Evolutionary conservation across 1,140 invertebrate species (phyloP), one percentile per base, ranked within the genome.

Genomic region (Adelges cooleyi): DNA sequence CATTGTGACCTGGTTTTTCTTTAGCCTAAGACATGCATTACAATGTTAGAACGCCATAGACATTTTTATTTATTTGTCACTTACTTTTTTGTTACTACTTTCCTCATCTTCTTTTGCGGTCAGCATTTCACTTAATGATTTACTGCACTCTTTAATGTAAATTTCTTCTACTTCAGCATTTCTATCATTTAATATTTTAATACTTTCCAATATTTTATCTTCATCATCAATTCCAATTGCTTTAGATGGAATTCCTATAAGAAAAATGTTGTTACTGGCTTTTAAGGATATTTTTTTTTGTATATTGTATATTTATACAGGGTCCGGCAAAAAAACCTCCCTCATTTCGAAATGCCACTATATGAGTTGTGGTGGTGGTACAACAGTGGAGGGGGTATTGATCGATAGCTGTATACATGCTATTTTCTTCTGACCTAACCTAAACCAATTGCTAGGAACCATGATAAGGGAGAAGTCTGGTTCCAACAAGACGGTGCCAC

Each of bases 221-320:
- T 83, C 77, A 75, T 98, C 95, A 75, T 98, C 96, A 73, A 98
- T 92, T 8, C 92, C 98, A 66, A 98, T 94, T 0, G 84, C 78
- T 74, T 89, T 86, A 1, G 75, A 74, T 20, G 83, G 80, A 27
- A 85, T 74, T 66, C 84, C 84, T 67, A 76, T n/a, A 72, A 70
- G 73, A 74, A 48, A 66, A 56, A 51, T 20, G 36, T 49, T 25
- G 27, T 1, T 13, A 22, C 15, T 66, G 6, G 15, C 33, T 65
- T 2, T 38, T 22, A 33, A 33, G 11, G 5, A 33, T 59, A 25
- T 27, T 52, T 44, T 44, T 44, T n/a, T n/a, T 11, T 4, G 15
- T 44, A 54, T 29, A 20, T 20, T 5, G 23, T 8, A 52, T 23
- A 8, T 22, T 25, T 53, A 38, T 38, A 38, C 36, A 38, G 13